Base-by-base conservation (phyloP, 92 coral and sea anemone genomes). In the Phenganax stokvisi region DNA sequence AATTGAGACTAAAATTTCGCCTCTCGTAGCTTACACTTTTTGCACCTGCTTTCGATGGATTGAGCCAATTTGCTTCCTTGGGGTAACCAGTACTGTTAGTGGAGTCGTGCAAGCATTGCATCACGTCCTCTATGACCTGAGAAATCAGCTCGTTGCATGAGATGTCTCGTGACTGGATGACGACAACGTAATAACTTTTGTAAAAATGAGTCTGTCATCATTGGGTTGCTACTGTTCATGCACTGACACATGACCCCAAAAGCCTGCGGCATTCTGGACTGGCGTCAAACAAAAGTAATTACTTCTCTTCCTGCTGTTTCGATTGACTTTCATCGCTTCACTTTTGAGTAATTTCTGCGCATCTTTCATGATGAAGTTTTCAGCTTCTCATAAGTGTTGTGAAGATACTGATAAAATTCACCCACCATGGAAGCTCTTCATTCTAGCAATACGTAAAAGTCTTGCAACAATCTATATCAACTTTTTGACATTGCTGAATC, bases 1-100 rank as follows among this genome's bases (percentile, higher is more conserved):
- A 53, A 74, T 68, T 87, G 90, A 51, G 77, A 71, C 8, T 76
- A 12, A 25, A n/a, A 10, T 20, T 20, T 20, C 25, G 25, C 25
- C 52, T 60, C 88, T 8, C 89, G 80, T 16, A 86, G 66, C 83
- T 88, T 90, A 70, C 91, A 88, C 51, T 69, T 70, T 12, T 88
- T 89, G 85, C 85, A 87, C 65, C 68, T 78, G 27, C 25, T 44
- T 65, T 85, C 83, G 30, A 85, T 84, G 0, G 88, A 83, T n/a
- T 76, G 88, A 9, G 90, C 87, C 20, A 90, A 75, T 37, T 83
- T 90, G 77, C 84, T 87, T 9, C 86, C 89, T 25, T 88, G 87
- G 25, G 88, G 80, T 28, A 82, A 83, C 90, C 93, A 90, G 75
- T 83, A 83, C 55, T 85, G 30, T 79, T 66, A 66, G 51, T 85